Evolutionary conservation across 2,113 vertebrate genomes (phyloP), one percentile per base, ranked within the genome.

Genomic region (Xiphophorus maculatus): DNA sequence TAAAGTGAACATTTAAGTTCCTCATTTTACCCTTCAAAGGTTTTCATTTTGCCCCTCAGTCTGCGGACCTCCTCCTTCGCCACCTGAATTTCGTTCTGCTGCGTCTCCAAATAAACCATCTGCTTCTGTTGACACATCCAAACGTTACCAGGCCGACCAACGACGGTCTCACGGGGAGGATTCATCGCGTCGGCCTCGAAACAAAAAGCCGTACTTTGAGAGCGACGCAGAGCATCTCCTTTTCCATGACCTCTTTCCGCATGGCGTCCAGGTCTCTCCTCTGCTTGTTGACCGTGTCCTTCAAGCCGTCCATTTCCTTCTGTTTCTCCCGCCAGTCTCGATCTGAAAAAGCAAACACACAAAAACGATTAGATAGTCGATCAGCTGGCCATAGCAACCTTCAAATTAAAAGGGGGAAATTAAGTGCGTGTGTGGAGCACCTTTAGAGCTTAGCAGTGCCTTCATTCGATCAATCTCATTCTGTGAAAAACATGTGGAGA

Each of bases 31-130:
- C 94, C 95, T 90, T 98, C 96, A 91, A 95, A 95, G 25, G 93
- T 94, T 85, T 93, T 96, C 93, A 98, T 91, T 87, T 96, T 98
- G 83, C 81, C 94, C 68, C 93, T 90, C 66, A 99, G 95, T 7
- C 87, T 94, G 17, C 88, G 91, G 5, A 93, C 93, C 85, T 99
- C 97, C 15, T 98, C 96, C 80, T 95, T 97, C 2, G 95, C 96
- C 61, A 93, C 91, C 68, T 95, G 96, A 71, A 85, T 84, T 14
- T 97, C 96, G 54, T 94, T 93, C 70, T 96, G 95, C 77, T 97
- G 96, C 60, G 93, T 95, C 90, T 99, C 97, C 85, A 99, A 82
- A 85, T 94, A 98, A 61, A 93, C 94, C 96, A 99, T 96, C 93
- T 99, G 97, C 93, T 97, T 97, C 98, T 99, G 84, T 42, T 86